Conservation (phyloP, 2,797 vertebrate genomes). For the Cottoperca gobio region DNA sequence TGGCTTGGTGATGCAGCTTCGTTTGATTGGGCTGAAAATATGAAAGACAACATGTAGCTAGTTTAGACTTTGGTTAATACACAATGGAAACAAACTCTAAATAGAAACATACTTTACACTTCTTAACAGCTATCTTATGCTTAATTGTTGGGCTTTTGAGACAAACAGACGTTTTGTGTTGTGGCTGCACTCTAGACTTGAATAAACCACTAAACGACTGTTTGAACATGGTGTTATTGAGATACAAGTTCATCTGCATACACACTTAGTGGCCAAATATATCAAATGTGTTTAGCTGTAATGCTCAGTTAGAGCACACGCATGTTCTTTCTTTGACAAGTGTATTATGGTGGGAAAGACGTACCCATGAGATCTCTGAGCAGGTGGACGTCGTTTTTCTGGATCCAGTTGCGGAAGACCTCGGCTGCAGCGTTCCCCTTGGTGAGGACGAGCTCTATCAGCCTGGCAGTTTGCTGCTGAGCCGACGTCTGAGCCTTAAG, state of each 20-base stretch:
- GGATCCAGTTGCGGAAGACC: constrained; percentile 94
- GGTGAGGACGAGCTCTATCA: constrained; percentile 92
- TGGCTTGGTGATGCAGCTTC: constrained; percentile 89
- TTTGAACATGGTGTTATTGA: neutral
- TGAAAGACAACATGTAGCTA: constrained; percentile 61
- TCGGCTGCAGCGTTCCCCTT: constrained; percentile 94
- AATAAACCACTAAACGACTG: neutral
- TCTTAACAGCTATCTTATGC: neutral
- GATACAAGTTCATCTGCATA: neutral
- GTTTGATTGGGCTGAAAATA: constrained; percentile 85
- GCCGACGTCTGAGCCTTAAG: constrained; percentile 92
- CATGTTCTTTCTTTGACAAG: neutral
- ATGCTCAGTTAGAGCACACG: neutral
- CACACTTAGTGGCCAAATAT: neutral
- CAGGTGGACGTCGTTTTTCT: constrained; percentile 91
- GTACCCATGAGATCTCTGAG: constrained; percentile 94
- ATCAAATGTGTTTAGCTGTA: neutral
- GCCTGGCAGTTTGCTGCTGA: constrained; percentile 91
- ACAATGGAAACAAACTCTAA: neutral
- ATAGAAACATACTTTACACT: neutral
- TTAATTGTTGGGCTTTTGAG: too few relatives aligned
- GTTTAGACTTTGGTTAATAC: constrained; percentile 33
- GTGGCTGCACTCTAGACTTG: neutral
- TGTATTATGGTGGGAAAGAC: neutral
- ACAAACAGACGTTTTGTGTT: neutral